Percentiles rank a stretch among this genome's conserved stretches.
These are phyloP conservation scores for Seira musarum DNA, from an alignment of 2,888 invertebrate genomes.

Conservation along the genomic window DNA sequence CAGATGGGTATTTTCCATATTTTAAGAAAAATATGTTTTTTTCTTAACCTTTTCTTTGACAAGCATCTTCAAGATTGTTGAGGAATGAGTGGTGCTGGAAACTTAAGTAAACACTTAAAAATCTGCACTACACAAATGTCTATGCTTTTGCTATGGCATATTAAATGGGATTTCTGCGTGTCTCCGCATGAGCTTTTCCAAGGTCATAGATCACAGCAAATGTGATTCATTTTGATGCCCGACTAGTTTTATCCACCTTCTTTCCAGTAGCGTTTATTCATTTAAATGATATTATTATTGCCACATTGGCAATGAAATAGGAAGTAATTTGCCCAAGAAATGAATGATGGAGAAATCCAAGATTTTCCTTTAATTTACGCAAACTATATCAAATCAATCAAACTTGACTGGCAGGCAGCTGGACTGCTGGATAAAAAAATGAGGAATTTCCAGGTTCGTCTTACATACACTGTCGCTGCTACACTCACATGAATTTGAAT, in stretches of 20 bases:
- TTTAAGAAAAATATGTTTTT: background rate
- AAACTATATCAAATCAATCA: no score
- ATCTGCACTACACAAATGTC: no score
- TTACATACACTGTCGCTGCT: no score
- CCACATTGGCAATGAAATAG: constrained; percentile 33
- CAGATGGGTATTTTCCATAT: background rate
- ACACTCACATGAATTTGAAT: no score
- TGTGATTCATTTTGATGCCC: background rate
- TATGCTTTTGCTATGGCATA: background rate
- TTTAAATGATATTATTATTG: constrained; percentile 4
- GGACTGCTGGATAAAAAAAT: no score
- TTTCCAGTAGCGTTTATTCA: constrained; percentile 10
- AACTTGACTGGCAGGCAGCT: no score
- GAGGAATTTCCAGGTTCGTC: no score
- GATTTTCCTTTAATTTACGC: no score
- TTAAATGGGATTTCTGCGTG: background rate
- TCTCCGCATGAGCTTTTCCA: constrained; percentile 18
- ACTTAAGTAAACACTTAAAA: no score
- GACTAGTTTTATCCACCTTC: constrained; percentile 24
- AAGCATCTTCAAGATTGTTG: no score
- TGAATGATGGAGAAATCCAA: no score
- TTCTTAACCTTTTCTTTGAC: background rate
- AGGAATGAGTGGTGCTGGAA: no score
- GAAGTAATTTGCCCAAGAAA: constrained; percentile 35
- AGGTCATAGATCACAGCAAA: constrained; percentile 28